Percentiles rank a stretch among this genome's conserved stretches.
Evolutionary conservation across 2,797 vertebrate species (phyloP).

Genomic region (Australoheros facetus): DNA sequence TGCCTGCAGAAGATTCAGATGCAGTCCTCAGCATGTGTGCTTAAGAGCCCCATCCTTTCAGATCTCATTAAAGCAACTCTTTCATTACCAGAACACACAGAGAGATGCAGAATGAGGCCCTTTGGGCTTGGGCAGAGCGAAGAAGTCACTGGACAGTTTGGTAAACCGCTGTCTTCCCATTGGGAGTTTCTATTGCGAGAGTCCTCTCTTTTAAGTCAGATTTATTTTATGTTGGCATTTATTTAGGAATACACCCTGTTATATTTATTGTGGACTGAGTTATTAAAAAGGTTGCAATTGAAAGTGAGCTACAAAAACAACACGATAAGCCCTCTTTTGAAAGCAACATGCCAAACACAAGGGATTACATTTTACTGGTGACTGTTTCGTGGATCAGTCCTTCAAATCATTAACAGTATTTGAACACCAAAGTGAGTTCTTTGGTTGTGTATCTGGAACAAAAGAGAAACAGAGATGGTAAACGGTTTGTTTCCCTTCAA

Average conservation of each 20-base stretch:
- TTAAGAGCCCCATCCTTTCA: slow-evolving; percentile 57
- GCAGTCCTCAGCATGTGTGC: slow-evolving; percentile 55
- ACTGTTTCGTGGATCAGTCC: slow-evolving; percentile 11
- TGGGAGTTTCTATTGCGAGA: slow-evolving; percentile 53
- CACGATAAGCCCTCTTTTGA: not conserved
- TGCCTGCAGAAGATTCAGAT: slow-evolving; percentile 21
- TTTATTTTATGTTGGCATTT: slow-evolving; percentile 26
- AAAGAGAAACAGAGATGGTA: slow-evolving; percentile 20
- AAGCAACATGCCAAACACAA: not conserved
- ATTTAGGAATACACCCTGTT: slow-evolving; percentile 2
- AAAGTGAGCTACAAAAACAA: not conserved
- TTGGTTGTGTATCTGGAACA: slow-evolving; percentile 4
- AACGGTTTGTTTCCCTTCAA: slow-evolving; percentile 39
- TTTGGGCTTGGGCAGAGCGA: slow-evolving; percentile 29
- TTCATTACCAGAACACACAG: slow-evolving; percentile 64
- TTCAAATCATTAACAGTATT: slow-evolving; percentile 25
- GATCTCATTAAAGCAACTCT: slow-evolving; percentile 54
- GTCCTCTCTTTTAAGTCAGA: slow-evolving; percentile 57
- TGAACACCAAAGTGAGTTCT: slow-evolving; percentile 14
- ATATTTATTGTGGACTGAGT: not conserved
- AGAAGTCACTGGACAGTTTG: slow-evolving; percentile 50
- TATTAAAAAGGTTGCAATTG: slow-evolving; percentile 1
- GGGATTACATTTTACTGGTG: slow-evolving; percentile 6
- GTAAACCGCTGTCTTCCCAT: slow-evolving; percentile 67
- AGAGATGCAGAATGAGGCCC: slow-evolving; percentile 30